phyloP scores from a whole-genome alignment of 2,113 vertebrate species.

The Hystrix cristata region DNA sequence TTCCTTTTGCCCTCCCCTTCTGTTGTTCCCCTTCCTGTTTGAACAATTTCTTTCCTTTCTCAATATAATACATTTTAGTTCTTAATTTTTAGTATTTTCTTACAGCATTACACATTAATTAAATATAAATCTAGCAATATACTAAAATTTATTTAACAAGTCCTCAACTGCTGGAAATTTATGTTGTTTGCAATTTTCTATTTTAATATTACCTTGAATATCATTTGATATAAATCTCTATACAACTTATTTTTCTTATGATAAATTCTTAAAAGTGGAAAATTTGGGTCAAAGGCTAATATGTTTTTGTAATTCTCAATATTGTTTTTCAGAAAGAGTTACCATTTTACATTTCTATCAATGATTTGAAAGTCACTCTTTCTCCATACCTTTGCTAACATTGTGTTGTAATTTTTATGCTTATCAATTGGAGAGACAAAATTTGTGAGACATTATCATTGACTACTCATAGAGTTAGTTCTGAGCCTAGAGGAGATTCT shows the following conservation, averaged over 20 bases:
- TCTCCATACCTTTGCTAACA: background rate
- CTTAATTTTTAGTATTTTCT: background rate
- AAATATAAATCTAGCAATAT: constrained; percentile 33
- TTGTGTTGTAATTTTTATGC: background rate
- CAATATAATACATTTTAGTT: no score
- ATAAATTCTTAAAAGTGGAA: constrained; percentile 44
- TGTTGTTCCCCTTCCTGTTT: no score
- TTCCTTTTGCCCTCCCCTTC: no score
- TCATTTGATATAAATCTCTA: background rate
- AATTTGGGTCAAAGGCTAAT: background rate
- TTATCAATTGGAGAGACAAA: constrained; percentile 1
- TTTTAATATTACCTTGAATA: constrained; percentile 3
- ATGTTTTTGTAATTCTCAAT: background rate
- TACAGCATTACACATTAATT: background rate
- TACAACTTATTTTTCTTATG: background rate
- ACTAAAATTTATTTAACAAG: constrained; percentile 20
- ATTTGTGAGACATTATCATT: background rate
- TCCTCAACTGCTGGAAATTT: background rate
- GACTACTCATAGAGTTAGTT: background rate
- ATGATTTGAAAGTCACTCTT: constrained; percentile 20
- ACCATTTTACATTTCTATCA: constrained; percentile 5
- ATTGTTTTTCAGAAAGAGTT: background rate
- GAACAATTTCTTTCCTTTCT: no score
- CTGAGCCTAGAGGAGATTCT: background rate
- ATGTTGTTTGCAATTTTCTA: background rate